Percentiles rank a stretch among this genome's conserved stretches.
Conservation (phyloP, 2,113 vertebrate genomes). For the Gobio gobio region DNA sequence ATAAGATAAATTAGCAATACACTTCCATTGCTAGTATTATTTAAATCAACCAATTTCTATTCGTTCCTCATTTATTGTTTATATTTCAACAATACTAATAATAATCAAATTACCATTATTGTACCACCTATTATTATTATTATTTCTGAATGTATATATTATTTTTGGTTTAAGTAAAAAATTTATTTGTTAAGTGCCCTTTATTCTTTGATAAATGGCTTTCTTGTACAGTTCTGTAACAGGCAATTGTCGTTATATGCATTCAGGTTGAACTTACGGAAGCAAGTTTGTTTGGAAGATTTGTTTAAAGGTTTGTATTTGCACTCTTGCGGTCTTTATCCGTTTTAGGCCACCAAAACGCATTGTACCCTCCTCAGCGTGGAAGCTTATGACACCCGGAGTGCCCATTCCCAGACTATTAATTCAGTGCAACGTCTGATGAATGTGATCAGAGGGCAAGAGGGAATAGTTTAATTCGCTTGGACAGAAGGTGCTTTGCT, state of each 20-base stretch:
- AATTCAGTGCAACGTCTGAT: slow-evolving; percentile 72
- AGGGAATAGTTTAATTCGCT: slow-evolving; percentile 72
- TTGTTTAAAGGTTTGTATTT: background rate
- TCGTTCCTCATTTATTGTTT: background rate
- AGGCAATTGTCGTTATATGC: background rate
- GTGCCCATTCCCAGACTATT: slow-evolving; percentile 73
- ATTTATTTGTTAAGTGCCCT: background rate
- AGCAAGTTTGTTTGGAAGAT: background rate
- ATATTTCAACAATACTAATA: background rate
- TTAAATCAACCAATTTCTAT: background rate
- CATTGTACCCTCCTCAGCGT: slow-evolving; percentile 9
- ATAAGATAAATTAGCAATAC: background rate
- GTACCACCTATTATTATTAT: background rate
- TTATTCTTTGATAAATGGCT: background rate
- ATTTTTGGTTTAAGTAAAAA: background rate
- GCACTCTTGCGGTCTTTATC: background rate
- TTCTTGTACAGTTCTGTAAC: background rate
- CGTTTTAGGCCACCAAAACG: background rate
- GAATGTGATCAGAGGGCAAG: slow-evolving; percentile 77
- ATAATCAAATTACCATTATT: background rate
- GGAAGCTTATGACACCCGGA: slow-evolving; percentile 59
- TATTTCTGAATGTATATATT: background rate
- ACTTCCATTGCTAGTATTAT: background rate
- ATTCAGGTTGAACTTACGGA: background rate
- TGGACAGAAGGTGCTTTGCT: slow-evolving; percentile 74